Conservation (phyloP, 1,140 invertebrate genomes). For the Achatina immaculata region DNA sequence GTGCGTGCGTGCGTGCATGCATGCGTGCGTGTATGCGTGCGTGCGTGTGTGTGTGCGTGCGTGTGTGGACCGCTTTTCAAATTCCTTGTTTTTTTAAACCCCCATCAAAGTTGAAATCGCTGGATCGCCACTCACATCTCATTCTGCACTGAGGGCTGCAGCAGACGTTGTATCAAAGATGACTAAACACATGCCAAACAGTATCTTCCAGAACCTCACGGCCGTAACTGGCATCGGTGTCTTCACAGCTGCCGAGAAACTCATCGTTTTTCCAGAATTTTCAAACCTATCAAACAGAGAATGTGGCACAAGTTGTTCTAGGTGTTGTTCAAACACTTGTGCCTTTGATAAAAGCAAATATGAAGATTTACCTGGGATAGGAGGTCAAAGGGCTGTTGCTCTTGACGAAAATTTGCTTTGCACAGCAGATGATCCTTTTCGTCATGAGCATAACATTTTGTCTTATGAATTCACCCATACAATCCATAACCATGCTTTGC, state of each 20-base stretch:
- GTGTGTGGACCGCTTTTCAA: too few species aligned
- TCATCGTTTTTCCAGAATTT: conserved; percentile 48
- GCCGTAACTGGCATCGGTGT: conserved; percentile 34
- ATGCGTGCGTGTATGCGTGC: too few species aligned
- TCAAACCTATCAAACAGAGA: conserved; percentile 22
- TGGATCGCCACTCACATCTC: neutral
- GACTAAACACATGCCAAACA: conserved; percentile 41
- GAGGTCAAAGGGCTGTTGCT: conserved; percentile 42
- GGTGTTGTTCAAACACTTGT: conserved; percentile 50
- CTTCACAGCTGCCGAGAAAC: conserved; percentile 38
- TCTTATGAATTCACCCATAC: conserved; percentile 62
- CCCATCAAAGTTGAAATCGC: conserved; percentile 17
- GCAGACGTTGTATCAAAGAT: conserved; percentile 24
- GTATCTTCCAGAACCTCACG: conserved; percentile 39
- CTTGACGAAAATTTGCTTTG: conserved; percentile 60
- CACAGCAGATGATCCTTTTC: conserved; percentile 53
- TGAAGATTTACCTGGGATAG: conserved; percentile 47
- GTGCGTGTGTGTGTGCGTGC: too few species aligned
- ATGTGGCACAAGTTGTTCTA: conserved; percentile 12
- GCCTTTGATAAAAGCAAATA: conserved; percentile 59
- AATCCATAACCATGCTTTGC: conserved; percentile 48
- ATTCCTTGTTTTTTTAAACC: too few species aligned
- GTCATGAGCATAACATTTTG: conserved; percentile 51
- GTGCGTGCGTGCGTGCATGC: too few species aligned
- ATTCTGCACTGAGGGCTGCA: neutral